These are phyloP conservation scores for Thalassoma bifasciatum DNA, from an alignment of 2,113 vertebrate genomes.

Conservation along the genomic window DNA sequence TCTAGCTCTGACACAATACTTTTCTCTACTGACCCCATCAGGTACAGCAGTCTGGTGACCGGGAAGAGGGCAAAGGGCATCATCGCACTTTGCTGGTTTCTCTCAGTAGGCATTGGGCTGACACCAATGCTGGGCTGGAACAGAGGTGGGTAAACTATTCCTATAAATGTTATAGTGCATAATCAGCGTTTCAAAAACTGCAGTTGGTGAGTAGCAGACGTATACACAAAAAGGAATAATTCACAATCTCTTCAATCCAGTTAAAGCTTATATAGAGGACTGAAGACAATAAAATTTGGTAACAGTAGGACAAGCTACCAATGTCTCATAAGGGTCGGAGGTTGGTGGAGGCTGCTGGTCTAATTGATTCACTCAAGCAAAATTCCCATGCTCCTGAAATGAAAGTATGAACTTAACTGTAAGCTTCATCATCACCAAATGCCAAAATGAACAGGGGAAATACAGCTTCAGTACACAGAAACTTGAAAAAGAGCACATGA, in stretches of 20 bases:
- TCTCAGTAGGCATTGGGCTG: constrained; percentile 93
- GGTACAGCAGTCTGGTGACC: constrained; percentile 95
- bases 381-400: not conserved
- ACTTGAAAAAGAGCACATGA: not conserved
- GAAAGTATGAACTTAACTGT: not conserved
- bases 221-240: no score
- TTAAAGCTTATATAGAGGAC: no score
- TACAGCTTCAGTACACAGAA: no score
- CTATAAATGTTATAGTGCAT: not conserved
- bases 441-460: no score
- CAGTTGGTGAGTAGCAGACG: no score
- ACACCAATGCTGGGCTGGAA: constrained; percentile 97
- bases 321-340: no score
- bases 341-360: no score
- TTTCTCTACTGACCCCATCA: constrained; percentile 64
- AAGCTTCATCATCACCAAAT: not conserved
- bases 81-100: constrained; percentile 93
- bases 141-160: constrained; percentile 56
- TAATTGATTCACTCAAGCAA: no score
- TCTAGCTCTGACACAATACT: not conserved
- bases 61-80: constrained; percentile 89
- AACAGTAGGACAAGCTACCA: no score
- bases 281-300: no score
- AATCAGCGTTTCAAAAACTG: no score
- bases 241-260: no score